A percentile compares a stretch with the other conserved stretches of the same genome.
phyloP scores from a whole-genome alignment of 2,113 vertebrate genomes.

The Saguinus imperator region DNA sequence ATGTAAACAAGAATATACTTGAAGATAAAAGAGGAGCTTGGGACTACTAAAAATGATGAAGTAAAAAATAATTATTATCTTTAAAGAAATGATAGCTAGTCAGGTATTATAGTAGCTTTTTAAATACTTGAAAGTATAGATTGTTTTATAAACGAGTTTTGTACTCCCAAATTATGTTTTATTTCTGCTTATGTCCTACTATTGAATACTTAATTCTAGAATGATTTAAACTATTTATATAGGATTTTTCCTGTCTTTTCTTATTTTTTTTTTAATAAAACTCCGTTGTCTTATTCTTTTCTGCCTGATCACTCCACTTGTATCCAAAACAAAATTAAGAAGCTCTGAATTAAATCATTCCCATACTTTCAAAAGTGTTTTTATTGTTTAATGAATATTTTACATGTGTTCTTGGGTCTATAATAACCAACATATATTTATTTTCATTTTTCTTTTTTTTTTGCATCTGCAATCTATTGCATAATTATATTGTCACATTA shows the following conservation, averaged over 20 bases:
- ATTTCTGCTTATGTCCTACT: background rate
- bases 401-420: background rate
- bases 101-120: background rate
- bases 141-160: background rate
- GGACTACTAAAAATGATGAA: background rate
- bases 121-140: background rate
- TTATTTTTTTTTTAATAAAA: background rate
- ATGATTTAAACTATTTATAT: background rate
- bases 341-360: background rate
- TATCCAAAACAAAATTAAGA: background rate
- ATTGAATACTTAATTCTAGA: background rate
- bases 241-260: background rate
- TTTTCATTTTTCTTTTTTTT: background rate
- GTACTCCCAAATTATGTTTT: background rate
- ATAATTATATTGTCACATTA: background rate
- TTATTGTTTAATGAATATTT: constrained; percentile 14
- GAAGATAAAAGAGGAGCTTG: background rate
- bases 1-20: background rate
- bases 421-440: background rate
- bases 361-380: background rate
- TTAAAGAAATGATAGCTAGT: background rate
- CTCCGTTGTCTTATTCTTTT: background rate
- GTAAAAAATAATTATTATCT: background rate
- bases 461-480: background rate
- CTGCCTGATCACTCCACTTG: background rate